Conservation (phyloP, 2,113 vertebrate genomes). For the Ciconia boyciana region DNA sequence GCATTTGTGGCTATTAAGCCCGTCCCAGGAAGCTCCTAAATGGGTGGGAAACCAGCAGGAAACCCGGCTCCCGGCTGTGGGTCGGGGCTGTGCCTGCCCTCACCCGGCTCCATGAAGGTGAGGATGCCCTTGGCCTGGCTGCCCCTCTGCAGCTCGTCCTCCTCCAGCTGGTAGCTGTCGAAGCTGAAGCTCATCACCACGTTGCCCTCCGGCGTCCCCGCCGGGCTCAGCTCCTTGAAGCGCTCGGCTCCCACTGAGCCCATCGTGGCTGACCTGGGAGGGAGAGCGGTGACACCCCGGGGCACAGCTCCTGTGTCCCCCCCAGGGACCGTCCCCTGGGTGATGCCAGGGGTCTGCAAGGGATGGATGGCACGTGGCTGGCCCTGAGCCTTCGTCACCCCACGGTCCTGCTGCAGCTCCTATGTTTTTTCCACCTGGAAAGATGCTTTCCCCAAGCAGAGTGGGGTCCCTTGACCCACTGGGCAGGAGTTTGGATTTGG, state of each 20-base stretch:
- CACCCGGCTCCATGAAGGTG: constrained; percentile 85
- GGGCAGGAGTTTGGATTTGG: background rate
- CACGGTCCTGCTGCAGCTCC: accelerated
- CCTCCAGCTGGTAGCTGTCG: constrained; percentile 91
- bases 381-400: background rate
- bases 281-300: background rate
- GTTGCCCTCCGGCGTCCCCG: constrained; percentile 76
- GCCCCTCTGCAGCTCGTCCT: constrained; percentile 77
- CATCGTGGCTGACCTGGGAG: constrained; percentile 60
- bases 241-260: constrained; percentile 80
- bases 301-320: background rate
- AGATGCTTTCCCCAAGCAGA: background rate
- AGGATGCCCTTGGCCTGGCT: constrained; percentile 81
- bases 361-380: accelerated
- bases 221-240: constrained; percentile 77
- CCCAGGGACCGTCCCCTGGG: accelerated
- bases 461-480: accelerated
- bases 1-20: background rate
- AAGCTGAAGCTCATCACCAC: constrained; percentile 94
- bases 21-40: background rate
- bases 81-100: background rate
- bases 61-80: accelerated
- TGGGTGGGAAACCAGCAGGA: background rate
- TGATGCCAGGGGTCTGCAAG: background rate
- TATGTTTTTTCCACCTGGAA: background rate